Base-by-base conservation (phyloP, 2,888 invertebrate genomes). In the Plagiodera versicolora region DNA sequence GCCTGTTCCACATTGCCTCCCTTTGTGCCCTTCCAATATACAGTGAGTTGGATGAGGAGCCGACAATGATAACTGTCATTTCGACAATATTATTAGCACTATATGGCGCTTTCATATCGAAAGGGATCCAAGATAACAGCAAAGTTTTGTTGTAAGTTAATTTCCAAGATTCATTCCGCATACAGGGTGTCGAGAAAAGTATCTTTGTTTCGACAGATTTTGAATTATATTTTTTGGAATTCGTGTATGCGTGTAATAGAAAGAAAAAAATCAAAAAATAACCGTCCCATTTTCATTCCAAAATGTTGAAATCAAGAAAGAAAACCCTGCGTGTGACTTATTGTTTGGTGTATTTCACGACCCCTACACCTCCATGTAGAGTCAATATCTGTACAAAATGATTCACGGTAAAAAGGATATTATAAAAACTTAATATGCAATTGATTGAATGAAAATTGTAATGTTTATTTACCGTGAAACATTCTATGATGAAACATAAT, bases 1-100 rank as follows among this genome's bases (percentile, higher is more conserved):
- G 84, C 0, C 75, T 83, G 56, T 79, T 82, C 55, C 84, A 83
- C 68, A 73, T 83, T 74, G 80, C 82, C 6, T 84, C 84, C 1
- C 81, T 85, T 2, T 67, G 80, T 1, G 82, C 83, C 17, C 81
- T 84, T 6, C 83, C 78, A 10, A 76, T 80, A 28, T 80, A 79
- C 69, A 74, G 72, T 60, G 70, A 70, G 75, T 57, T 81, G 66
- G 75, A 72, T 66, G 79, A 70, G 72, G 78, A 64, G 67, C 77
- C 77, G 46, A 67, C 80, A 51, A 65, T 80, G 54, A 74, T 80
- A 65, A 78, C 81, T 30, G 77, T 79, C 57, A 74, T 78, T 56
- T 69, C 80, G 50, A 80, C 74, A 65, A 79, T 58, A 53, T 71
- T 73, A 8, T 65, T 80, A 53, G 70, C 76, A 20, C 72, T 79